Conservation (phyloP, 2,113 vertebrate species). For the Callaeas wilsoni region DNA sequence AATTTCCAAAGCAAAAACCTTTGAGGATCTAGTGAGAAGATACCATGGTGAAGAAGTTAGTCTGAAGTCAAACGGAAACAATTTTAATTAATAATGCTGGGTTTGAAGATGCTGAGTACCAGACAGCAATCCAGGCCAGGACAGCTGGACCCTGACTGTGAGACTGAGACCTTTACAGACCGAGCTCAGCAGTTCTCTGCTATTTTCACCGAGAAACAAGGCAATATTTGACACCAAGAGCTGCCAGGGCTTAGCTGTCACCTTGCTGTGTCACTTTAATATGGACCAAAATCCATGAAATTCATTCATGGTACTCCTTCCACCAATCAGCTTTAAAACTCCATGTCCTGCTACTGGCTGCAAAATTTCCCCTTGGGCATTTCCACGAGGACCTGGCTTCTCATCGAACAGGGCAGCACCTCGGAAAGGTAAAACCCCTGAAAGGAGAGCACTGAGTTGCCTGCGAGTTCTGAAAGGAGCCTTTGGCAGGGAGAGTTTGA, state of each 20-base stretch:
- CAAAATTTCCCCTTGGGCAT: not conserved
- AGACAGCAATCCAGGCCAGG: not conserved
- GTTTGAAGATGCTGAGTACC: not conserved
- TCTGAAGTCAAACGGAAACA: not conserved
- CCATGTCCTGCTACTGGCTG: not conserved
- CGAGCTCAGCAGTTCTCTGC: not conserved
- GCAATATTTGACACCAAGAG: not conserved
- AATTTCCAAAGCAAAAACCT: not conserved
- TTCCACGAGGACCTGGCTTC: accelerated
- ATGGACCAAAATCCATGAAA: not conserved
- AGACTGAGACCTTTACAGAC: not conserved
- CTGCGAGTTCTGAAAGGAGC: not conserved
- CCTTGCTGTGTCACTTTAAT: not conserved
- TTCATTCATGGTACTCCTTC: not conserved
- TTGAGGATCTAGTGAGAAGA: not conserved
- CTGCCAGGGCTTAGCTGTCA: not conserved
- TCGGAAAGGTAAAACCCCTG: accelerated
- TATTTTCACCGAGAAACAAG: not conserved
- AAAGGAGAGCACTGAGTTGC: not conserved
- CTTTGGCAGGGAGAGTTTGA: accelerated
- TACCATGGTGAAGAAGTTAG: not conserved
- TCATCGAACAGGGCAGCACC: accelerated
- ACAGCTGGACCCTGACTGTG: not conserved
- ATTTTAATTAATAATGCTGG: not conserved
- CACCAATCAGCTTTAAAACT: not conserved